Conservation (phyloP, 1,140 invertebrate species). For the Heliconius hewitsoni region DNA sequence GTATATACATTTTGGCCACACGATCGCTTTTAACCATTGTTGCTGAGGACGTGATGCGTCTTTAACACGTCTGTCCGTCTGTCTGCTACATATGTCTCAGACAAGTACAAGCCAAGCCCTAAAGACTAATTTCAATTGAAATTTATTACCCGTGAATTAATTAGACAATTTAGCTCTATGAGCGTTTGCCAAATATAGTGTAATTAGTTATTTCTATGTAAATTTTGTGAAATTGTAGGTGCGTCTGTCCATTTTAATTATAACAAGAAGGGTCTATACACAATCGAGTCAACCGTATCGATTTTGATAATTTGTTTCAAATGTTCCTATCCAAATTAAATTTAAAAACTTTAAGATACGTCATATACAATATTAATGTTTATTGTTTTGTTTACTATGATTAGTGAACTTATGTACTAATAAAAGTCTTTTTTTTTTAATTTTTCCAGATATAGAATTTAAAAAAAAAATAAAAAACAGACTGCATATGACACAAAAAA, state of each 20-base stretch:
- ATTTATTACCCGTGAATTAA: slow-evolving; percentile 56
- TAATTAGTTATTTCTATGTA: background rate
- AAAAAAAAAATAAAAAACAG: no score
- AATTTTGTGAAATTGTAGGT: background rate
- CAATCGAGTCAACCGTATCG: no score
- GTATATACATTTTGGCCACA: slow-evolving; percentile 46
- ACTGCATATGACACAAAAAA: no score
- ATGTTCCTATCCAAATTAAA: no score
- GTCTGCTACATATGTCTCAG: slow-evolving; percentile 24
- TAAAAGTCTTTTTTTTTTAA: no score
- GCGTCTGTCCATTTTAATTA: background rate
- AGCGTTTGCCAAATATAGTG: slow-evolving; percentile 42
- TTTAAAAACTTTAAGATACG: no score
- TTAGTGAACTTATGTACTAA: no score
- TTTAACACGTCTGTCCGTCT: background rate
- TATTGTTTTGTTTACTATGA: no score
- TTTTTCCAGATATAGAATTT: no score
- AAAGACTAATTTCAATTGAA: slow-evolving; percentile 40
- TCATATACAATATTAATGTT: no score
- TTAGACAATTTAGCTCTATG: slow-evolving; percentile 50
- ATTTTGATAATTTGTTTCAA: no score
- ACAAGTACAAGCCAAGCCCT: slow-evolving; percentile 24
- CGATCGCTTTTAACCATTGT: slow-evolving; percentile 64
- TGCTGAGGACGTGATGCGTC: slow-evolving; percentile 56
- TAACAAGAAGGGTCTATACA: no score